Percentiles rank a stretch among this genome's conserved stretches.
These are phyloP conservation scores for Colaptes auratus DNA, from an alignment of 2,113 vertebrate genomes.

Conservation along the genomic window DNA sequence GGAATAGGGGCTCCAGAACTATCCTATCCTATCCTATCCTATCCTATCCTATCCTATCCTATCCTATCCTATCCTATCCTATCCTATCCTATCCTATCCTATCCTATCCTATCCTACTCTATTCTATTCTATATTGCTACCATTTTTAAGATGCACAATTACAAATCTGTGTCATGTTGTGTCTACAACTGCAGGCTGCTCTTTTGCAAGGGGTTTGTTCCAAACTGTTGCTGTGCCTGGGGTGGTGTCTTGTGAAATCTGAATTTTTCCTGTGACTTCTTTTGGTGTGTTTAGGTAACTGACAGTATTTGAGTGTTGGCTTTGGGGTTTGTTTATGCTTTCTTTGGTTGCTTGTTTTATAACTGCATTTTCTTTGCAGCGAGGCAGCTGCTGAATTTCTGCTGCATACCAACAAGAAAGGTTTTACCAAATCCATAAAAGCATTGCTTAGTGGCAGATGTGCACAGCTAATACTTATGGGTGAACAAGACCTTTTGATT, in stretches of 20 bases:
- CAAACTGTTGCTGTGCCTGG: neutral
- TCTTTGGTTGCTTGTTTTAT: neutral
- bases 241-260: neutral
- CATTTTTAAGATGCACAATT: neutral
- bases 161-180: fast-evolving
- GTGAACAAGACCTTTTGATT: neutral
- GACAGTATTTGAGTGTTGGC: neutral
- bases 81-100: too few relatives aligned
- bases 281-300: neutral
- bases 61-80: too few relatives aligned
- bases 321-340: neutral
- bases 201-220: neutral
- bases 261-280: neutral
- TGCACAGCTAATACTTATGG: neutral
- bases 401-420: neutral
- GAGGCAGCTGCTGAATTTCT: neutral
- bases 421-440: neutral
- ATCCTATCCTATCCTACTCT: too few relatives aligned
- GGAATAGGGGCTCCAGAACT: too few relatives aligned
- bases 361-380: neutral
- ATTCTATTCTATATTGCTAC: neutral
- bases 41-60: too few relatives aligned
- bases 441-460: neutral
- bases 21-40: too few relatives aligned
- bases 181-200: neutral